Percentiles rank a stretch among this genome's conserved stretches.
Conservation (phyloP, 1,140 invertebrate genomes). For the Diploscapter pachys region DNA sequence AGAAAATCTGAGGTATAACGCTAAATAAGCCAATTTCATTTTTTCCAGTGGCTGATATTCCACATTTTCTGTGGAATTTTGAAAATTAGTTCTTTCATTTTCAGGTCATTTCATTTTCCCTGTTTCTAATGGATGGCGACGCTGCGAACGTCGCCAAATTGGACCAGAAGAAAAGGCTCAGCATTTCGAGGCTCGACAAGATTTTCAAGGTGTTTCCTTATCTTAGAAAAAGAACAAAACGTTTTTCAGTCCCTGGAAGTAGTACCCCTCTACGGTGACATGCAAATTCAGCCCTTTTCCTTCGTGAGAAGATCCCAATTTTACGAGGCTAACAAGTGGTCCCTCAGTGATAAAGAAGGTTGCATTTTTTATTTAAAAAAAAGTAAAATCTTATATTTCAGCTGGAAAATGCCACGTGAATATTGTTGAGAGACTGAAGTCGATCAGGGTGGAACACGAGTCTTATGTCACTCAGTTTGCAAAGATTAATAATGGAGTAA, state of each 20-base stretch:
- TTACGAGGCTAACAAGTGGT: slow-evolving; percentile 85
- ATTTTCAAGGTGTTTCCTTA: slow-evolving; percentile 80
- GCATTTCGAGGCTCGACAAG: slow-evolving; percentile 86
- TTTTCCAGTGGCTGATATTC: too few relatives aligned
- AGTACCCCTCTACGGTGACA: slow-evolving; percentile 95
- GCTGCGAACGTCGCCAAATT: slow-evolving; percentile 90
- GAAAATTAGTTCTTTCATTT: slow-evolving; percentile 29
- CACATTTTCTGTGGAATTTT: background rate
- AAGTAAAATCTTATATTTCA: slow-evolving; percentile 18
- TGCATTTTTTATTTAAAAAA: slow-evolving; percentile 12
- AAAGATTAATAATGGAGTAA: slow-evolving; percentile 84
- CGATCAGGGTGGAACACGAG: slow-evolving; percentile 92
- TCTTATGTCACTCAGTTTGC: slow-evolving; percentile 95
- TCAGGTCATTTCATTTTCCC: slow-evolving; percentile 89
- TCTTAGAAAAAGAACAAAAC: slow-evolving; percentile 8
- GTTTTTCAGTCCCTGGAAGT: slow-evolving; percentile 76
- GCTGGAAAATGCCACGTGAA: slow-evolving; percentile 80
- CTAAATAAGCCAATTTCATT: too few relatives aligned
- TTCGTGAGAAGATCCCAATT: slow-evolving; percentile 93
- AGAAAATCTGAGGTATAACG: too few relatives aligned
- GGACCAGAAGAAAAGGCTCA: slow-evolving; percentile 94
- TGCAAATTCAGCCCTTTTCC: slow-evolving; percentile 98
- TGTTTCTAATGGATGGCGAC: slow-evolving; percentile 93
- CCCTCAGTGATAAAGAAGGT: slow-evolving; percentile 73
- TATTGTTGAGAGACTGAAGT: slow-evolving; percentile 87